Evolutionary conservation across 1,140 invertebrate species (phyloP), one percentile per base, ranked within the genome.

Genomic region (Brachionus rubens): DNA sequence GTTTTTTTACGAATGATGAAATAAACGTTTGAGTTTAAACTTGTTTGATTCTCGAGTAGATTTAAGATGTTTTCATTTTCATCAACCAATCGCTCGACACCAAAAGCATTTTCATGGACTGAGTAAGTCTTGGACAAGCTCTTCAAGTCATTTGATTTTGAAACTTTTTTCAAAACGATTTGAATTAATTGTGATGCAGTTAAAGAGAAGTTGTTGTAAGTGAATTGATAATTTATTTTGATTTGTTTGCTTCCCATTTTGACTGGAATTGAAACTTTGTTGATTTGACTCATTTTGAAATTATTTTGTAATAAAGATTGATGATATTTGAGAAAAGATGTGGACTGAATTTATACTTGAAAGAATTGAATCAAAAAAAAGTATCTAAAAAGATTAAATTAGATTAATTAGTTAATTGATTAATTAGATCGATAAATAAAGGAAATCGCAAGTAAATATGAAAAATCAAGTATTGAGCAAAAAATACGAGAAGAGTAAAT

Each of bases 41-140:
- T 16, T 16, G 10, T 36, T 33, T 59, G 54, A 9, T 59, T 59
- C 3, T 28, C 14, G 16, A 40, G 19, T 33, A 59, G 36, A 59
- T 59, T 59, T 33, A 59, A 59, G 36, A 59, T 36, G 30, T 59
- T 59, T 7, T 59, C 54, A 16, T 40, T 36, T 59, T 36, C 16
- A 1, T 59, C 36, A 6, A 59, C 30, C 14, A 59, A 12, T 59
- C 54, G 12, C 36, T 59, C 54, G 10, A 59, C 54, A 36, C 54
- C 54, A 36, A 33, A 59, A 59, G 54, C 54, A 59, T 36, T 59
- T 59, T 59, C 54, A 19, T 30, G 36, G 19, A 59, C n/a, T 59
- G 28, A 7, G n/a, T 59, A 59, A 19, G 54, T 59, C 36, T 59
- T 59, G 14, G 36, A 2, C n/a, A 59, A 16, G 12, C 36, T 30